These are phyloP conservation scores for Listronotus oregonensis DNA, from an alignment of 1,140 invertebrate genomes.

Conservation along the genomic window DNA sequence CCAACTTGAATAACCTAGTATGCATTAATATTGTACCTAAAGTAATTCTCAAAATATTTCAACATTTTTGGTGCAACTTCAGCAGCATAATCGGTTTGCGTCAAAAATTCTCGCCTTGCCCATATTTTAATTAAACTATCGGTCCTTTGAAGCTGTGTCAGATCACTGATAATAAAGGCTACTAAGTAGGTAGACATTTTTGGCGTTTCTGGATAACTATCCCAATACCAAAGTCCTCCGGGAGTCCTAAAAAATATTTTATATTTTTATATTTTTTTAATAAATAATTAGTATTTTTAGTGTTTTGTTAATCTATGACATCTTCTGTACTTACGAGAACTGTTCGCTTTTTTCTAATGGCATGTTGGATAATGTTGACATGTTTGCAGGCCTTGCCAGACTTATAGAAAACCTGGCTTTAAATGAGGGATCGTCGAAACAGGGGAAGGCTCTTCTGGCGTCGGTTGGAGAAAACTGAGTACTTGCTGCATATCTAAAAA, in stretches of 20 bases:
- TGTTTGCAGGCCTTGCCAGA: conserved; percentile 60
- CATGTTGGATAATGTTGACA: conserved; percentile 52
- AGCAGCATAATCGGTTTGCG: conserved; percentile 79
- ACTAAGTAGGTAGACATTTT: conserved; percentile 95
- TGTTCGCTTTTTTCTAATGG: conserved; percentile 38
- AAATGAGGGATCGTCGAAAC: conserved; percentile 86
- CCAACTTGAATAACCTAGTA: too few species aligned
- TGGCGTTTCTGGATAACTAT: conserved; percentile 79
- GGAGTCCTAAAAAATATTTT: conserved; percentile 2
- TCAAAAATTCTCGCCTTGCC: conserved; percentile 79
- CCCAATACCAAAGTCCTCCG: conserved; percentile 60
- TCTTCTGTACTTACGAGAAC: conserved; percentile 25
- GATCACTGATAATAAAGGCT: conserved; percentile 91
- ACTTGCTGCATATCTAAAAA: conserved; percentile 66
- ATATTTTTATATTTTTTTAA: too few species aligned
- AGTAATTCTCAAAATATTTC: conserved; percentile 83
- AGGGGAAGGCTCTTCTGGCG: conserved; percentile 84
- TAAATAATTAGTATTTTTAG: not conserved
- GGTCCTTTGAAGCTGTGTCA: conserved; percentile 75
- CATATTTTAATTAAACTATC: conserved; percentile 73
- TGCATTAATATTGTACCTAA: too few species aligned
- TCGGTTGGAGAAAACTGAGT: conserved; percentile 84
- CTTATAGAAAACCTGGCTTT: conserved; percentile 78
- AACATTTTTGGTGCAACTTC: conserved; percentile 82
- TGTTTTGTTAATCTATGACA: not conserved